Conservation (phyloP, 92 coral and sea anemone species). For the Porites divaricata region DNA sequence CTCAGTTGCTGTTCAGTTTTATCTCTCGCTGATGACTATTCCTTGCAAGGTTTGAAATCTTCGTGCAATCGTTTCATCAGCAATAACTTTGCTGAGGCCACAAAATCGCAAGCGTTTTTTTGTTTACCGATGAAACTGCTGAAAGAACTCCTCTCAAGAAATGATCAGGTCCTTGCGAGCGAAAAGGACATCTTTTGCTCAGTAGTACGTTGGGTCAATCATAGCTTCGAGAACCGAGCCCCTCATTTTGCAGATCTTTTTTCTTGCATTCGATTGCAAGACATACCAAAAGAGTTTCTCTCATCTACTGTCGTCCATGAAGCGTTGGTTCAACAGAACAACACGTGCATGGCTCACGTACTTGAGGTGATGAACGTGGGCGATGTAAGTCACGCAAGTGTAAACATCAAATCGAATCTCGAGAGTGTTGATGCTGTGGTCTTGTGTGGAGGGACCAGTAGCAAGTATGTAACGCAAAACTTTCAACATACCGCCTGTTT, state of each 20-base stretch:
- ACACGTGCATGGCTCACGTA: conserved; percentile 41
- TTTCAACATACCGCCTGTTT: conserved; percentile 11
- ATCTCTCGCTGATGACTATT: conserved; percentile 33
- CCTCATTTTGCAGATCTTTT: conserved; percentile 29
- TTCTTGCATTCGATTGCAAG: neutral
- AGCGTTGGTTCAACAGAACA: conserved; percentile 21
- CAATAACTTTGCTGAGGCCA: conserved; percentile 11
- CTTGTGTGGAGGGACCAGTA: conserved; percentile 68
- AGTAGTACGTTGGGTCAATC: neutral
- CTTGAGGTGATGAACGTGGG: conserved; percentile 20
- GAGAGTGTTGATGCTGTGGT: conserved; percentile 55
- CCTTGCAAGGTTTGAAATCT: conserved; percentile 8
- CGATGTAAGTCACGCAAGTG: neutral
- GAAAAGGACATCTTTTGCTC: neutral
- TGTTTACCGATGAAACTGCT: neutral
- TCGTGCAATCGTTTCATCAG: conserved; percentile 18
- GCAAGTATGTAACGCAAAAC: conserved; percentile 27
- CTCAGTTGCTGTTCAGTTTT: conserved; percentile 20
- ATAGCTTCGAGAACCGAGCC: conserved; percentile 17
- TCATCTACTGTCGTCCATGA: neutral
- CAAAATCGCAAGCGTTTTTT: conserved; percentile 9
- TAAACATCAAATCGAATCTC: neutral
- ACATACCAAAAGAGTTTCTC: neutral
- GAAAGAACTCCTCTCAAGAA: conserved; percentile 28
- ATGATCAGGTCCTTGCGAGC: conserved; percentile 11